Base-by-base conservation (phyloP, 2,797 vertebrate genomes). In the Schizopygopsis malacanthus region DNA sequence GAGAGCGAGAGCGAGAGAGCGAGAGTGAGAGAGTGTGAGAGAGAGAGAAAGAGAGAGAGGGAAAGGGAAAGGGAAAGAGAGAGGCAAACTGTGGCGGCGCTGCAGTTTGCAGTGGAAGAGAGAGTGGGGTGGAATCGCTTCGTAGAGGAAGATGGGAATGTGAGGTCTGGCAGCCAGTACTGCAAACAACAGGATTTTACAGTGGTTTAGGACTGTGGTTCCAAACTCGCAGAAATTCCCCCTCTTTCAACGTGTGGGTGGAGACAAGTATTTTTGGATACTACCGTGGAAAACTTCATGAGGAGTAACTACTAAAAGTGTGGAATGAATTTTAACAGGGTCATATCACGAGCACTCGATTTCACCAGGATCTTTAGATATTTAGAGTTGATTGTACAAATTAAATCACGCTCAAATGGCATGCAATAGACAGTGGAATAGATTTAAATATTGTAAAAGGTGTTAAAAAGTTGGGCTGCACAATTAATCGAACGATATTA, bases 41-140 rank as follows among this genome's bases (percentile, higher is more conserved):
- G 52, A 6, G 78, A 20, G 37, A 77, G 25, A 82, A 45, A 70
- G 79, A 56, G 41, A 2, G 78, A 20, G n/a, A 70, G 25, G 82
- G 56, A 70, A 71, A 37, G 39, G 2, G 70, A 18, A n/a, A 76
- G 11, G 77, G 56, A 76, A 71, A 54, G 39, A 5, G 77, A 50
- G 54, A 20, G 75, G 75, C 50, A 22, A 56, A 67, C 28, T 65
- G 65, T 33, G 78, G 61, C 16, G 28, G 37, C 0, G 20, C 61
- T 37, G 50, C 39, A 71, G n/a, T 54, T 22, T 69, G 39, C 16
- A 79, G 75, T 12, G 10, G 77, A 28, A 61, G 4, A 70, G 84
- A 72, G 59, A 43, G 56, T 73, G 78, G 43, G 70, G 50, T 85
- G 89, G 85, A 88, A 88, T 72, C 6, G 70, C 61, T 85, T 83